Percentiles rank a stretch among this genome's conserved stretches.
These are phyloP conservation scores for Drosophila testacea DNA, from an alignment of 2,888 invertebrate genomes.

Conservation along the genomic window DNA sequence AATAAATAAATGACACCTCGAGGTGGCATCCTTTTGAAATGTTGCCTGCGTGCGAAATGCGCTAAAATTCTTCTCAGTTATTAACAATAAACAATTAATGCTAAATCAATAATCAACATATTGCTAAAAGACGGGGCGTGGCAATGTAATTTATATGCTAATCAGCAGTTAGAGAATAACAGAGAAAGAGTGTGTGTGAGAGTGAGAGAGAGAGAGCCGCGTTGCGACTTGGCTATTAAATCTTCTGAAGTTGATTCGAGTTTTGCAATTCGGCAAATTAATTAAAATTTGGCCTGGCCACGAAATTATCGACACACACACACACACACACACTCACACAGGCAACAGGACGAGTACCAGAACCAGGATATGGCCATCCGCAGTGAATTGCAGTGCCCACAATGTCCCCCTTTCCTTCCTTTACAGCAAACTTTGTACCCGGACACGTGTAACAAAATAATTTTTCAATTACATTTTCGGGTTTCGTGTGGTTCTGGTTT, in stretches of 20 bases:
- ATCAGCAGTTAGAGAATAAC: constrained; percentile 42
- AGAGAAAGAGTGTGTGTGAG: background rate
- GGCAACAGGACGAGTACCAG: constrained; percentile 10
- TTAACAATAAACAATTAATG: constrained; percentile 80
- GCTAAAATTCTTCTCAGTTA: constrained; percentile 49
- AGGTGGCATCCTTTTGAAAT: constrained; percentile 36
- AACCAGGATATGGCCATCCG: constrained; percentile 19
- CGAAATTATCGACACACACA: constrained; percentile 65
- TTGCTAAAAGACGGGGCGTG: constrained; percentile 32
- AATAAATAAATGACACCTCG: constrained; percentile 8
- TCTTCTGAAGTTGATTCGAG: constrained; percentile 35
- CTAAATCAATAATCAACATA: constrained; percentile 73
- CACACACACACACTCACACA: background rate
- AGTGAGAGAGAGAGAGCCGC: background rate
- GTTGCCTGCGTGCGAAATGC: background rate
- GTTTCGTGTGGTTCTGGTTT: constrained; percentile 52
- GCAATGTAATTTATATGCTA: constrained; percentile 77
- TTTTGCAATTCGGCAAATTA: constrained; percentile 62
- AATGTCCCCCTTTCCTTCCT: background rate
- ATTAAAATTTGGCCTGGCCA: constrained; percentile 68
- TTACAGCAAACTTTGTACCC: background rate
- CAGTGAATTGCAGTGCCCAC: background rate
- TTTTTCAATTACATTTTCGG: constrained; percentile 80
- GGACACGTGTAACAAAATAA: constrained; percentile 78
- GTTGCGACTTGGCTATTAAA: constrained; percentile 29